A percentile compares a stretch with the other conserved stretches of the same genome.
Evolutionary conservation across 2,797 vertebrate genomes (phyloP).

Genomic region (Denticeps clupeoides): DNA sequence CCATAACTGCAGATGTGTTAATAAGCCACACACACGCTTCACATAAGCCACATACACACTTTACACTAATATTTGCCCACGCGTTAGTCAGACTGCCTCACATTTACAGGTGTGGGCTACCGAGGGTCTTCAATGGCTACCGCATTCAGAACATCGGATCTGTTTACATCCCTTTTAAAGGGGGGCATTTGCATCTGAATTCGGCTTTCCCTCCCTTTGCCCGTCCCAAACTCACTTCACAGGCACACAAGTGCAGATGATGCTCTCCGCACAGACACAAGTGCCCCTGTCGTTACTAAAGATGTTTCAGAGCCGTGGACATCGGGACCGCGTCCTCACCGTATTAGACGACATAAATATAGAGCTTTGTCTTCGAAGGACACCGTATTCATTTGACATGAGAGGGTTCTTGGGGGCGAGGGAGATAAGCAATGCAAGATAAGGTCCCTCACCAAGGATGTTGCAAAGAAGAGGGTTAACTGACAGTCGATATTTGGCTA

Average conservation of each 20-base stretch:
- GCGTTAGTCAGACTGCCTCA: no score
- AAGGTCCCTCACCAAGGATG: no score
- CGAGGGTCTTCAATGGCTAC: no score
- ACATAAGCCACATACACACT: no score
- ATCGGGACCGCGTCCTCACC: slow-evolving; percentile 5
- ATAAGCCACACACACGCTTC: no score
- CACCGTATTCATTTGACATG: slow-evolving; percentile 9
- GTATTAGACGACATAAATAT: slow-evolving; percentile 4
- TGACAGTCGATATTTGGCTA: no score
- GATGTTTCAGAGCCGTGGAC: slow-evolving; percentile 8
- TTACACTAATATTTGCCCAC: no score
- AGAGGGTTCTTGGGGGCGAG: slow-evolving; percentile 5
- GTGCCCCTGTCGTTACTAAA: slow-evolving; percentile 12
- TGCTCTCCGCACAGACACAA: neutral
- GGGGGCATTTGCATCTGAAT: slow-evolving; percentile 16
- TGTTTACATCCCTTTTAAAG: slow-evolving; percentile 10
- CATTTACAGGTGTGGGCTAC: no score
- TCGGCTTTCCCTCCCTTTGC: neutral
- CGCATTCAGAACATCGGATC: no score
- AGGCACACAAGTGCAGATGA: slow-evolving; percentile 2
- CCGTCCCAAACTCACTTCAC: slow-evolving; percentile 13
- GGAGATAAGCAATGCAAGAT: no score
- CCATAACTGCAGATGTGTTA: no score
- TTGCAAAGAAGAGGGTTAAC: no score
- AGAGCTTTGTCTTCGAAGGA: slow-evolving; percentile 10